Conservation (phyloP, 2,113 vertebrate genomes). For the Empidonax traillii region DNA sequence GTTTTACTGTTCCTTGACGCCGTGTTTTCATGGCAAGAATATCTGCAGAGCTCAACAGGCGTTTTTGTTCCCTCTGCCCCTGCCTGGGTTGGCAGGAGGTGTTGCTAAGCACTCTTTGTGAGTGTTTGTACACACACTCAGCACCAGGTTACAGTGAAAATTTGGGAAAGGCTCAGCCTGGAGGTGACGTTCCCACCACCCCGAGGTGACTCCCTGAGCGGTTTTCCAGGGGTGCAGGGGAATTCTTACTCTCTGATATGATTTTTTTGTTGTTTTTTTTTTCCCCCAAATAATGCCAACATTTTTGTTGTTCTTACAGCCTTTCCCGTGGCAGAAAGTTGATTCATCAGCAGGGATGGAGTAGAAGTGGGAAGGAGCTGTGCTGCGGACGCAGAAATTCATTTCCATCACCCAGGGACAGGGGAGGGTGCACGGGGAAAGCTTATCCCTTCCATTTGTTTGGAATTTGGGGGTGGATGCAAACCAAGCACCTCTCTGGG, state of each 20-base stretch:
- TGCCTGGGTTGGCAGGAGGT: slow-evolving; percentile 28
- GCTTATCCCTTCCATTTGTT: neutral
- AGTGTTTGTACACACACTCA: slow-evolving; percentile 40
- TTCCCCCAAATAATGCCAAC: rapidly evolving
- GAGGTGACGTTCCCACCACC: neutral
- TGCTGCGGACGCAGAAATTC: rapidly evolving
- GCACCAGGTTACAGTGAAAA: neutral
- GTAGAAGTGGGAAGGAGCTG: neutral
- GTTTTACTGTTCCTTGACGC: neutral
- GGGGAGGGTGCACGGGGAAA: neutral
- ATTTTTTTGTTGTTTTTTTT: neutral
- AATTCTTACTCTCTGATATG: neutral
- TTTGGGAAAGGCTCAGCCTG: neutral
- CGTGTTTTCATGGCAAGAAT: neutral
- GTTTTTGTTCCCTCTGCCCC: neutral
- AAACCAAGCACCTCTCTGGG: neutral
- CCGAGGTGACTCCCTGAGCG: neutral
- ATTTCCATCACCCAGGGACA: neutral
- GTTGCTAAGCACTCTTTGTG: slow-evolving; percentile 57
- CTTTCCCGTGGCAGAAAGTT: neutral
- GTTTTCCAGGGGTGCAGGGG: neutral
- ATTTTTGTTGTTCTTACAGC: neutral
- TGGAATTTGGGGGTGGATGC: neutral
- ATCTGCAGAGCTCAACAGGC: neutral
- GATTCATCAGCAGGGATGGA: neutral